Base-by-base conservation (phyloP, 2,888 invertebrate species). In the Diarsia brunnea region DNA sequence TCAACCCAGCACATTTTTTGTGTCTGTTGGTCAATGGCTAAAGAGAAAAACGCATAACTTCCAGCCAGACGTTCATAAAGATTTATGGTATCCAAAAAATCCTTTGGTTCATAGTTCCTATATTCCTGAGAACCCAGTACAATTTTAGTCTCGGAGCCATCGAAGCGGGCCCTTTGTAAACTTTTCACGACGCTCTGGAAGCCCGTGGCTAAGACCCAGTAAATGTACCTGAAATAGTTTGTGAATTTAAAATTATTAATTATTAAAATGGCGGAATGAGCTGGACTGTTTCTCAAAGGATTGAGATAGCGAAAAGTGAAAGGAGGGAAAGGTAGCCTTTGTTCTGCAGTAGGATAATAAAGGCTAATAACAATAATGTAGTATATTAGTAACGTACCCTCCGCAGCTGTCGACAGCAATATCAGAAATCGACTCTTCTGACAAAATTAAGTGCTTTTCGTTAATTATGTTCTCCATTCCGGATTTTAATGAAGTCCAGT, bases 1-100 rank as follows among this genome's bases (percentile, higher is more conserved):
- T 55, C 58, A 10, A 43, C 0, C 69, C 69, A 69, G n/a, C 45
- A 69, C 12, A 69, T n/a, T 45, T 31, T 69, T 31, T 16, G 45
- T 16, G 27, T 12, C 2, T 47, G n/a, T 12, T 69, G 64, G 16
- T 69, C 69, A 31, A 69, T 63, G 4, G 12, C 5, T 14, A 53
- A 5, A 53, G n/a, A 53, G n/a, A 53, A 53, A 53, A 53, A 53
- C 0, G 1, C 0, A 53, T 53, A 53, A 53, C 53, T 53, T 53
- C 53, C 53, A 12, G 53, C 53, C 12, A 53, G n/a, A 24, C 12
- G 53, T 53, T 12, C 0, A 53, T 5, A 53, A 53, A 53, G 11
- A 1, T 12, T n/a, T n/a, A n/a, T 0, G 12, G 14, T 53, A 12
- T 53, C 53, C 12, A 12, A 4, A 5, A 24, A 0, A 53, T n/a